These are phyloP conservation scores for Eulemur albifrons DNA, from an alignment of 2,797 vertebrate genomes.

Conservation along the genomic window DNA sequence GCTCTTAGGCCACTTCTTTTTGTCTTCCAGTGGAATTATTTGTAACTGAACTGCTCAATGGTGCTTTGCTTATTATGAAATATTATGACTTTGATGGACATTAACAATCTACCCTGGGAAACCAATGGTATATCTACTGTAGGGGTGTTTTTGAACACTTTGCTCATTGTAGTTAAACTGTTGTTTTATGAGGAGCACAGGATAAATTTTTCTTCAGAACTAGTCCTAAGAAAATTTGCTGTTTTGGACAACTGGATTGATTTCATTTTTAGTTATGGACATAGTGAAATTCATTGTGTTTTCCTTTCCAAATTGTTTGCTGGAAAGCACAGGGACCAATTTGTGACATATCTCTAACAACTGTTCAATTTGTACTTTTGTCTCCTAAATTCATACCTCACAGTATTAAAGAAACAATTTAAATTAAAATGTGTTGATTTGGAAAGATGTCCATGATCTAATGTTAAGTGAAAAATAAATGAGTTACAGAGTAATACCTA, in stretches of 20 bases:
- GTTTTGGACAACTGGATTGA: background rate
- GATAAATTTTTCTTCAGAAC: background rate
- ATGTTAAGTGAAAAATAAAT: background rate
- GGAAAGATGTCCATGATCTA: background rate
- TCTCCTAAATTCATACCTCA: background rate
- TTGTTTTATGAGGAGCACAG: background rate
- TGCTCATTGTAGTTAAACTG: background rate
- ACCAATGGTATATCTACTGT: background rate
- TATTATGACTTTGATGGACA: background rate
- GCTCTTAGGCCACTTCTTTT: background rate
- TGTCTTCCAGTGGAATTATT: background rate
- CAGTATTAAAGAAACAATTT: background rate
- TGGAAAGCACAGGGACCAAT: background rate
- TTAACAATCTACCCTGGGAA: background rate
- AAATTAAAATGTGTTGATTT: background rate
- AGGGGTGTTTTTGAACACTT: background rate
- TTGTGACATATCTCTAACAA: background rate
- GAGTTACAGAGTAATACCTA: background rate
- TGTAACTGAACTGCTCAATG: background rate
- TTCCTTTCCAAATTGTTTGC: background rate
- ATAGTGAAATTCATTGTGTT: background rate
- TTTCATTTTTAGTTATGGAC: slow-evolving; percentile 13
- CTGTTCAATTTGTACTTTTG: background rate
- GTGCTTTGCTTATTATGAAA: background rate
- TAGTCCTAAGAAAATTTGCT: background rate